phyloP scores from a whole-genome alignment of 2,113 vertebrate species.

The Apeltes quadracus region DNA sequence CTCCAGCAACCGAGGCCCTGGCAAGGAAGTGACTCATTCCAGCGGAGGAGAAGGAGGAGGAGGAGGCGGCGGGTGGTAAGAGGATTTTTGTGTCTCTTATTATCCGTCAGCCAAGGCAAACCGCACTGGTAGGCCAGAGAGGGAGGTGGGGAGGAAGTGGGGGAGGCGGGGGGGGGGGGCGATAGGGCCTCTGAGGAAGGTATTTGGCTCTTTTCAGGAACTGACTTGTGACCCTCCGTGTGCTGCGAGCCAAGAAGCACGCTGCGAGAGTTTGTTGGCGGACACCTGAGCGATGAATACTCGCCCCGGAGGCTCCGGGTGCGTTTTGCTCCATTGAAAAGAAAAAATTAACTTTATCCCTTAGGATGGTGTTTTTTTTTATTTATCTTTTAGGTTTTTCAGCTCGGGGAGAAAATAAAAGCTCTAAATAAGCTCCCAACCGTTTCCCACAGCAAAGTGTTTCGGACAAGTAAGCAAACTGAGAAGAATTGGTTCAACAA shows the following conservation, averaged over 20 bases:
- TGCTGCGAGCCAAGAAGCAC: constrained; percentile 44
- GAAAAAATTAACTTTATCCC: constrained; percentile 16
- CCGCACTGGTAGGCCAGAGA: constrained; percentile 80
- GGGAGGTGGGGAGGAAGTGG: constrained; percentile 63
- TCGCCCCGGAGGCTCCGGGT: constrained; percentile 15
- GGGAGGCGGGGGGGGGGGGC: constrained; percentile 52
- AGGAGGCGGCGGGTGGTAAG: constrained; percentile 52
- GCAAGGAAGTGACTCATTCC: constrained; percentile 83
- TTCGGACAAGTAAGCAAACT: constrained; percentile 58
- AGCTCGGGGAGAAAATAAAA: background rate
- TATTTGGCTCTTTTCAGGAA: constrained; percentile 52
- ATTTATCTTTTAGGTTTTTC: constrained; percentile 21
- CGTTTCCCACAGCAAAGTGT: constrained; percentile 45
- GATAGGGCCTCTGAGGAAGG: constrained; percentile 44
- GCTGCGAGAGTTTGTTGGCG: constrained; percentile 60
- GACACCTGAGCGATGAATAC: constrained; percentile 61
- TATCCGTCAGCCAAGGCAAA: constrained; percentile 88
- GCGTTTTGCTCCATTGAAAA: constrained; percentile 2
- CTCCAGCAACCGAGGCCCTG: constrained; percentile 79
- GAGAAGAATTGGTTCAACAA: too few relatives aligned
- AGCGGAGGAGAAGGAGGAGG: constrained; percentile 45
- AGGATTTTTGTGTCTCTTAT: constrained; percentile 85
- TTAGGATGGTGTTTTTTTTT: constrained; percentile 20
- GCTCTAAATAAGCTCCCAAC: constrained; percentile 28
- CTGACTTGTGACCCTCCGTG: constrained; percentile 50